Conservation (phyloP, 2,888 invertebrate species). For the Tetragonisca angustula region DNA sequence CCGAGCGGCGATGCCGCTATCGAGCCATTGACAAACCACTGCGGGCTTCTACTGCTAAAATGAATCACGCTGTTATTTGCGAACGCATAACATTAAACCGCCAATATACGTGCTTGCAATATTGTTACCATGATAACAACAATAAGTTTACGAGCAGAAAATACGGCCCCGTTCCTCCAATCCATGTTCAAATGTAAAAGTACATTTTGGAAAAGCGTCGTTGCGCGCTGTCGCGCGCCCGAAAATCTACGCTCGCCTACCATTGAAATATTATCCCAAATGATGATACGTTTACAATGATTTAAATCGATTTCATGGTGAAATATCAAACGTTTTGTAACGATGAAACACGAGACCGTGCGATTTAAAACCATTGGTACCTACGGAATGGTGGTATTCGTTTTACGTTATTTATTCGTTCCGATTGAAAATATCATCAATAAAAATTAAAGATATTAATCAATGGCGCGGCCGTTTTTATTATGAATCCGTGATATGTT, state of each 20-base stretch:
- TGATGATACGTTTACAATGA: slow-evolving; percentile 20
- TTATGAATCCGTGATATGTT: neutral
- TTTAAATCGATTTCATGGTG: slow-evolving; percentile 29
- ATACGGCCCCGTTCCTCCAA: slow-evolving; percentile 53
- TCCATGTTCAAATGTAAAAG: slow-evolving; percentile 24
- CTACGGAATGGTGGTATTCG: slow-evolving; percentile 2
- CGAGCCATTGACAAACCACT: slow-evolving; percentile 76
- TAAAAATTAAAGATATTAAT: slow-evolving; percentile 6
- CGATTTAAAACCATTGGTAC: slow-evolving; percentile 15
- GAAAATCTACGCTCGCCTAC: slow-evolving; percentile 8
- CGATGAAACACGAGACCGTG: slow-evolving; percentile 14
- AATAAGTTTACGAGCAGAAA: slow-evolving; percentile 61
- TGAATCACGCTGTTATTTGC: slow-evolving; percentile 72
- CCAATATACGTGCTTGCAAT: slow-evolving; percentile 52
- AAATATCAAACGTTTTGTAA: slow-evolving; percentile 6
- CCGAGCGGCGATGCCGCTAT: slow-evolving; percentile 73
- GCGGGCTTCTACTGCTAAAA: slow-evolving; percentile 68
- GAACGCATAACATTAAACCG: slow-evolving; percentile 73
- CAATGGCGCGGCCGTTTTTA: neutral
- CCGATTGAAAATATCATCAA: neutral
- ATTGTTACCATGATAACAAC: slow-evolving; percentile 67
- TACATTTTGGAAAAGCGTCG: neutral
- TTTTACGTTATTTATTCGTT: slow-evolving; percentile 26
- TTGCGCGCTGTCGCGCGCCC: neutral
- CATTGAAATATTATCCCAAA: slow-evolving; percentile 29